Conservation (phyloP, 1,140 invertebrate species). For the Anoplolepis gracilipes region DNA sequence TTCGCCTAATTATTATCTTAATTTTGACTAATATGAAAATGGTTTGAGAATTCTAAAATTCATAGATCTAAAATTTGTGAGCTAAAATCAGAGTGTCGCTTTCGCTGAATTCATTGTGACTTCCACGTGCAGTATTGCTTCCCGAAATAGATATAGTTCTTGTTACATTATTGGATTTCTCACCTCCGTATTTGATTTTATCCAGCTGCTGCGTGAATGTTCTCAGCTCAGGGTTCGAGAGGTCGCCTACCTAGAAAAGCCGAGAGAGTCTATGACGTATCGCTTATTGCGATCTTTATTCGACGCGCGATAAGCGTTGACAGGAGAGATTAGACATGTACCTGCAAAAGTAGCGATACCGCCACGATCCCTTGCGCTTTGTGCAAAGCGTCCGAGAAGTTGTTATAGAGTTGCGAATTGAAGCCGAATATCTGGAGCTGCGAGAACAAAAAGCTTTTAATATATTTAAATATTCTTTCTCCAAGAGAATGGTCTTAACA, state of each 20-base stretch:
- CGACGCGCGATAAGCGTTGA: conserved; percentile 33
- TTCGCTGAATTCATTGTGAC: conserved; percentile 1
- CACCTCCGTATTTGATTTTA: conserved; percentile 95
- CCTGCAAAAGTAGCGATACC: conserved; percentile 95
- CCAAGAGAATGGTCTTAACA: too few species aligned
- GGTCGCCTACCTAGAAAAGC: conserved; percentile 91
- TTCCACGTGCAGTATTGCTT: not conserved
- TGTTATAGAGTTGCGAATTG: conserved; percentile 96
- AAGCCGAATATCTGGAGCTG: conserved; percentile 98
- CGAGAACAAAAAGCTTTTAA: conserved; percentile 81
- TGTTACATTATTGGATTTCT: conserved; percentile 75
- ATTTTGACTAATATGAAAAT: not conserved
- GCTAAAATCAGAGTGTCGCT: conserved; percentile 18
- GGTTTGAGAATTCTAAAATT: conserved; percentile 3
- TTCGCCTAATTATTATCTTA: conserved; percentile 20
- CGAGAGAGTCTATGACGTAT: conserved; percentile 73
- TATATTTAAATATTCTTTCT: not conserved
- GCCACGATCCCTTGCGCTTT: conserved; percentile 96
- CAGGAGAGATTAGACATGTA: conserved; percentile 84
- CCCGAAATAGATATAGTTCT: conserved; percentile 2
- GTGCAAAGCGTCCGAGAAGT: conserved; percentile 95
- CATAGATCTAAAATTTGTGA: conserved; percentile 11
- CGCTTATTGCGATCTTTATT: conserved; percentile 70
- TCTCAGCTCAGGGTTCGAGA: conserved; percentile 94
- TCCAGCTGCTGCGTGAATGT: conserved; percentile 95